Evolutionary conservation across 2,888 invertebrate genomes (phyloP).

Genomic region (Cenopis cana): DNA sequence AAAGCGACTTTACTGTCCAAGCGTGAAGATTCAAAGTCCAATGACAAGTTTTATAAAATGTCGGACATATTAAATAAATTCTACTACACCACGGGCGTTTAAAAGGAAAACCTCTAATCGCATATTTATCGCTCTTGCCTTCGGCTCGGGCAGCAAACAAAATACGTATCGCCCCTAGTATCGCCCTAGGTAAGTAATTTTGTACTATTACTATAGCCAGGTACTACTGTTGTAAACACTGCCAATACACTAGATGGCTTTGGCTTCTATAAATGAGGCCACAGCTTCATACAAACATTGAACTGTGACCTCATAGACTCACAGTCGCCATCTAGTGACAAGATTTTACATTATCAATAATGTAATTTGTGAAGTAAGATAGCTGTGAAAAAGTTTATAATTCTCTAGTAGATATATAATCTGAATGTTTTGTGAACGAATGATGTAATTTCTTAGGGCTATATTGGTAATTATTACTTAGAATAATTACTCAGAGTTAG

Average conservation of each 20-base stretch:
- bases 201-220: no score
- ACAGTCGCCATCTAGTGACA: slow-evolving; percentile 2
- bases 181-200: no score
- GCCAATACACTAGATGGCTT: background rate
- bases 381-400: background rate
- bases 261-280: background rate
- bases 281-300: background rate
- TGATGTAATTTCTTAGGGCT: slow-evolving; percentile 28
- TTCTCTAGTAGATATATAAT: slow-evolving; percentile 12
- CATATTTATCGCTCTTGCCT: no score
- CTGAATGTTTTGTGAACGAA: slow-evolving; percentile 17
- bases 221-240: background rate
- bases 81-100: no score
- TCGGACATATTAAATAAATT: no score
- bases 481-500: slow-evolving; percentile 17
- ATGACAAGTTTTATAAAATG: no score
- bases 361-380: background rate
- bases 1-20: no score
- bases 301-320: background rate
- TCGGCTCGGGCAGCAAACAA: no score
- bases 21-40: no score
- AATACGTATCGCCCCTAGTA: no score
- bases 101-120: no score
- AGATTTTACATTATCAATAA: background rate
- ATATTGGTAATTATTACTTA: slow-evolving; percentile 34